Conservation (phyloP, 2,888 invertebrate genomes). For the Acanthosoma haemorrhoidale region DNA sequence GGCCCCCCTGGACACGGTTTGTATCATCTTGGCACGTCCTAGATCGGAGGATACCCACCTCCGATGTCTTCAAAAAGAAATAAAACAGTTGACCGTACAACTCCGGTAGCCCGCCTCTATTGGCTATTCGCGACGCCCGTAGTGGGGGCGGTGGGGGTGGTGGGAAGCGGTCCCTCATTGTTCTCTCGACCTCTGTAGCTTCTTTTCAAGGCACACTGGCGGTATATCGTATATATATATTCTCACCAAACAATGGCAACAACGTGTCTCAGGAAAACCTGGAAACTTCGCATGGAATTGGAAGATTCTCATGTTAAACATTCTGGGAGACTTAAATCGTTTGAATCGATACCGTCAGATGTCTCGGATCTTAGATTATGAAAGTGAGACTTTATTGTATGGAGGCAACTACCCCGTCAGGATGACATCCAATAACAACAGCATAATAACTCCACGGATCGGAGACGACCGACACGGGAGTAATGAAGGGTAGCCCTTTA, state of each 20-base stretch:
- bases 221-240: background rate
- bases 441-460: background rate
- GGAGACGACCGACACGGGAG: background rate
- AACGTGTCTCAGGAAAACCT: background rate
- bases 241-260: background rate
- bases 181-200: background rate
- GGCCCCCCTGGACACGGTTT: no score
- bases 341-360: background rate
- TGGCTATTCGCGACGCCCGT: conserved; percentile 10
- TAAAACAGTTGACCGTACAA: background rate
- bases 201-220: background rate
- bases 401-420: background rate
- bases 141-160: background rate
- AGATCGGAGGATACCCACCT: background rate
- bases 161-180: background rate
- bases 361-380: background rate
- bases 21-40: background rate
- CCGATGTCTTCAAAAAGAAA: background rate
- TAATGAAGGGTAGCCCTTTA: conserved; percentile 22
- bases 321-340: background rate
- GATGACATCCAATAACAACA: background rate
- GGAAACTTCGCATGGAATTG: background rate
- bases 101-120: background rate
- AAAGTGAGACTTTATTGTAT: background rate
- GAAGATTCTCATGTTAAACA: background rate